Evolutionary conservation across 2,888 invertebrate species (phyloP).

Genomic region (Nebria salina): DNA sequence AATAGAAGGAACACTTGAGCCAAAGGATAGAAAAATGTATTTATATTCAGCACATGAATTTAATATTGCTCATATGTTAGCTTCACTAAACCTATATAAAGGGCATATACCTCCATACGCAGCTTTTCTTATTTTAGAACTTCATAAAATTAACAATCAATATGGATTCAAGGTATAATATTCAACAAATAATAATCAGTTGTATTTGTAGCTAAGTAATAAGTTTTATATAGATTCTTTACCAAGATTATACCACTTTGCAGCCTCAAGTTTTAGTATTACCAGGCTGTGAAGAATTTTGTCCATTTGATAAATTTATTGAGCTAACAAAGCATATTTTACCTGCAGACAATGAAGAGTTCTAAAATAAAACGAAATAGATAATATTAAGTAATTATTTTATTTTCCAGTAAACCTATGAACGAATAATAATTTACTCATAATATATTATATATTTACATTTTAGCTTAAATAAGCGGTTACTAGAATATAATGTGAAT

Average conservation of each 20-base stretch:
- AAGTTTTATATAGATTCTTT: slow-evolving; percentile 20
- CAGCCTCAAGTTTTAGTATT: slow-evolving; percentile 24
- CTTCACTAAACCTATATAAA: slow-evolving; percentile 69
- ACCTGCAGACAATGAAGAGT: slow-evolving; percentile 6
- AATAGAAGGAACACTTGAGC: slow-evolving; percentile 59
- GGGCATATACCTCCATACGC: slow-evolving; percentile 56
- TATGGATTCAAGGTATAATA: slow-evolving; percentile 32
- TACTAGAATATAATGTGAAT: too few relatives aligned
- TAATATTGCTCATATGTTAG: slow-evolving; percentile 69
- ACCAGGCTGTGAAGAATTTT: slow-evolving; percentile 36
- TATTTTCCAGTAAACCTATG: too few relatives aligned
- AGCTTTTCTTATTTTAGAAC: slow-evolving; percentile 47
- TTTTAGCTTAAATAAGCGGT: too few relatives aligned
- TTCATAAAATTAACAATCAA: slow-evolving; percentile 44
- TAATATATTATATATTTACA: too few relatives aligned
- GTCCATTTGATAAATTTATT: slow-evolving; percentile 26
- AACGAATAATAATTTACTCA: too few relatives aligned
- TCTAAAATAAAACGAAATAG: neutral
- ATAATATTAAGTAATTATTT: neutral
- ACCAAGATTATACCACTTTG: slow-evolving; percentile 23
- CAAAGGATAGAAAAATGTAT: slow-evolving; percentile 65
- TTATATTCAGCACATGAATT: slow-evolving; percentile 75
- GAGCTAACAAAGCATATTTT: slow-evolving; percentile 18
- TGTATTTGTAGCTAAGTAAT: neutral
- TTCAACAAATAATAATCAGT: neutral